phyloP scores from a whole-genome alignment of 1,140 invertebrate genomes.

The Rhagoletis pomonella region DNA sequence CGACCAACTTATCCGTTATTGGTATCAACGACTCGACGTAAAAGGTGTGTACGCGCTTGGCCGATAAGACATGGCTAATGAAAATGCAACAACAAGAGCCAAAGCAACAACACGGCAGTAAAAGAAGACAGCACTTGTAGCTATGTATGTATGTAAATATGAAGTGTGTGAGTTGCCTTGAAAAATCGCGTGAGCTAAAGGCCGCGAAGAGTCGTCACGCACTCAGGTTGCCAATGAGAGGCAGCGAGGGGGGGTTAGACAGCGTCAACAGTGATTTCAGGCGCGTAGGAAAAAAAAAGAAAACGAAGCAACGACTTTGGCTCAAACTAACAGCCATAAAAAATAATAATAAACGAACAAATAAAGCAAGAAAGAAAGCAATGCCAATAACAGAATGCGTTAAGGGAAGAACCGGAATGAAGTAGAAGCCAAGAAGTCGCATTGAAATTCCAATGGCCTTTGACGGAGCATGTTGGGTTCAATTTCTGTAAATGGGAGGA shows the following conservation, averaged over 20 bases:
- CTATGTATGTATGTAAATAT: background rate
- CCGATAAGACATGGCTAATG: slow-evolving; percentile 35
- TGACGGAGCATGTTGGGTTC: slow-evolving; percentile 51
- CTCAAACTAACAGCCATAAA: slow-evolving; percentile 36
- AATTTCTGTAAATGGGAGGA: slow-evolving; percentile 51
- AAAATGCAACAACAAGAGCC: slow-evolving; percentile 45
- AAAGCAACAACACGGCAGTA: slow-evolving; percentile 6
- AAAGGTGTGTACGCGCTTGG: slow-evolving; percentile 10
- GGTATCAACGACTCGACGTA: slow-evolving; percentile 29
- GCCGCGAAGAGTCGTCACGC: background rate
- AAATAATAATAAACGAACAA: background rate
- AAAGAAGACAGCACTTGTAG: background rate
- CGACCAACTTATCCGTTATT: slow-evolving; percentile 9
- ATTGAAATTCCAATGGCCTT: slow-evolving; percentile 47
- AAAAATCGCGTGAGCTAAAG: slow-evolving; percentile 20
- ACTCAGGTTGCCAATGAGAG: background rate
- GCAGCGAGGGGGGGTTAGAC: too few relatives aligned
- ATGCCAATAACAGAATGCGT: background rate
- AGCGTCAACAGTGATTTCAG: too few relatives aligned
- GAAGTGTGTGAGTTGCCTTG: slow-evolving; percentile 32
- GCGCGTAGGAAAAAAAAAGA: background rate
- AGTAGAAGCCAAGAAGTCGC: slow-evolving; percentile 25
- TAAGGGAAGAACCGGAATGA: slow-evolving; percentile 32
- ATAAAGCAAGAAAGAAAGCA: background rate
- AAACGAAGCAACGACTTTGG: slow-evolving; percentile 10